Evolutionary conservation across 1,140 invertebrate genomes (phyloP), one percentile per base, ranked within the genome.

Genomic region (Pseudomyrmex dendroicus): DNA sequence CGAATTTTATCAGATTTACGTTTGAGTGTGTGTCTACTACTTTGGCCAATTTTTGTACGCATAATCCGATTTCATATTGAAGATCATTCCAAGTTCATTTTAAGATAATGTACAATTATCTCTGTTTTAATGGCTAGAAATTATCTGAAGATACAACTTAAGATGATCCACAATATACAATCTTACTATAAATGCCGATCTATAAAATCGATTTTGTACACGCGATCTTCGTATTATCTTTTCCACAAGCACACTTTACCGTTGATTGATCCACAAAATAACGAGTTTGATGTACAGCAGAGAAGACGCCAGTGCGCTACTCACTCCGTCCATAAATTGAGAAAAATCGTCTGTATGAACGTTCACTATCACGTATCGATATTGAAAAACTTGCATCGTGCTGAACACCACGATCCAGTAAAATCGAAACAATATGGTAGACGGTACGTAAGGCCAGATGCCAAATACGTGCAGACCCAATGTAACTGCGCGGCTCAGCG

Each of bases 321-420:
- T 83, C 2, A 88, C 22, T 9, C 82, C 13, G 2, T 88, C 85
- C 64, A 86, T 61, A 0, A 88, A 50, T 2, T 86, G n/a, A 2
- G 59, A 9, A n/a, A 87, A 50, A 12, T 25, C 61, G 2, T 35
- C 10, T 1, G 5, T 54, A 20, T 9, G 10, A 13, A 73, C 46
- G 3, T 82, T 63, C 10, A 59, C 44, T 2, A 20, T 9, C n/a
- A 84, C 0, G 13, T 86, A 88, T 5, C 50, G 73, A 15, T 84
- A 87, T 17, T 88, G 76, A 62, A 76, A 72, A n/a, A 84, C 0
- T 13, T 80, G 74, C 12, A 2, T 44, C 1, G 2, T 10, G 7
- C 35, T 7, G 2, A 48, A 46, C 9, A 59, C 3, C 0, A n/a
- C 22, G 54, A 82, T 74, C 3, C 17, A 22, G 10, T 68, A 66